Conservation (phyloP, 1,140 invertebrate genomes). For the Drosophila bocki region DNA sequence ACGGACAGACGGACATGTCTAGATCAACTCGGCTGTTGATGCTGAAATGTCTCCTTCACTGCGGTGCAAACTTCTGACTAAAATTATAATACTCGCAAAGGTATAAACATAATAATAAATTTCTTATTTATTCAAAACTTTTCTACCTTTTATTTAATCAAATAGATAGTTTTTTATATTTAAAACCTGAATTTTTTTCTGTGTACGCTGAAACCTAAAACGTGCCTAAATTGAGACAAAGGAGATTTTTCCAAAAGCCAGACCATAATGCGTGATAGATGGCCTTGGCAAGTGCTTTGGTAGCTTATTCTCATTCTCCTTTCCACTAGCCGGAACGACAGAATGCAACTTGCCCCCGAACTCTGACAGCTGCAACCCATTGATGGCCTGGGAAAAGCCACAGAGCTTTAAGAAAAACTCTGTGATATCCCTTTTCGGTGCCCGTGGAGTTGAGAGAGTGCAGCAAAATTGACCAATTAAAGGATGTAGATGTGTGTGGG, state of each 20-base stretch:
- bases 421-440: conserved; percentile 6
- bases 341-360: conserved; percentile 21
- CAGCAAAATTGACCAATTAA: conserved; percentile 61
- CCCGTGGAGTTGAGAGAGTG: conserved; percentile 11
- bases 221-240: conserved; percentile 39
- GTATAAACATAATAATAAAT: no score
- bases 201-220: conserved; percentile 1
- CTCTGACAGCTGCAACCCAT: conserved; percentile 30
- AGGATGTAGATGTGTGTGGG: conserved; percentile 1
- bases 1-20: no score
- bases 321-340: conserved; percentile 13
- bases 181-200: neutral
- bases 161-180: neutral
- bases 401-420: conserved; percentile 14
- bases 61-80: no score
- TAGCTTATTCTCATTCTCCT: conserved; percentile 15
- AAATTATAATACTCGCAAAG: no score
- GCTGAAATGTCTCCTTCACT: no score
- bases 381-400: conserved; percentile 14
- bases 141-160: neutral
- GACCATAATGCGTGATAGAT: conserved; percentile 38
- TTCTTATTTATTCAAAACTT: neutral
- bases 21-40: no score
- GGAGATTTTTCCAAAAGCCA: conserved; percentile 28
- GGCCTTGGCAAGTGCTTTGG: conserved; percentile 24